Evolutionary conservation across 2,113 vertebrate genomes (phyloP).

Genomic region (Phoenicopterus ruber): DNA sequence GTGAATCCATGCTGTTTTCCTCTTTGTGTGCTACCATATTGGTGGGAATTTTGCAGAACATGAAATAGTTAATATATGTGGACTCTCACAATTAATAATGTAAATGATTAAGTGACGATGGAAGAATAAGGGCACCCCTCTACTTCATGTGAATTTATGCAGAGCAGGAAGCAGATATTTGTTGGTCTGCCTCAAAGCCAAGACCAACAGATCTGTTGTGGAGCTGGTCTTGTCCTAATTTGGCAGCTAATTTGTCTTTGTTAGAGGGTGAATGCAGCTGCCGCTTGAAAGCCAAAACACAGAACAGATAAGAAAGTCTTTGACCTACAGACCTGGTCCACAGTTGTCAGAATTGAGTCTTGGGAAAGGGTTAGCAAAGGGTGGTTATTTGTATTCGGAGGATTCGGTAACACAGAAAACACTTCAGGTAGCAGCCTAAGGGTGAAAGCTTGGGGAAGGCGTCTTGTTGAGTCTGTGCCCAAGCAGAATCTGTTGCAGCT

Average conservation of each 20-base stretch:
- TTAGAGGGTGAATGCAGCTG: background rate
- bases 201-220: background rate
- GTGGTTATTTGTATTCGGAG: background rate
- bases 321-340: background rate
- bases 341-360: background rate
- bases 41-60: background rate
- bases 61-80: background rate
- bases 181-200: background rate
- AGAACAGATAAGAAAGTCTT: background rate
- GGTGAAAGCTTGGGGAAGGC: background rate
- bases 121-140: background rate
- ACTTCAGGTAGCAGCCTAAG: background rate
- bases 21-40: no score
- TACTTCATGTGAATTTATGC: background rate
- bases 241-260: background rate
- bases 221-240: background rate
- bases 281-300: background rate
- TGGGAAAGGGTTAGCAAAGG: background rate
- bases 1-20: background rate
- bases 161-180: background rate
- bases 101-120: background rate
- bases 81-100: background rate
- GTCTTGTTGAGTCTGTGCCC: background rate
- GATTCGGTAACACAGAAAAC: background rate
- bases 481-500: background rate